Conservation (phyloP, 2,113 vertebrate species). For the Ammodytes dubius region DNA sequence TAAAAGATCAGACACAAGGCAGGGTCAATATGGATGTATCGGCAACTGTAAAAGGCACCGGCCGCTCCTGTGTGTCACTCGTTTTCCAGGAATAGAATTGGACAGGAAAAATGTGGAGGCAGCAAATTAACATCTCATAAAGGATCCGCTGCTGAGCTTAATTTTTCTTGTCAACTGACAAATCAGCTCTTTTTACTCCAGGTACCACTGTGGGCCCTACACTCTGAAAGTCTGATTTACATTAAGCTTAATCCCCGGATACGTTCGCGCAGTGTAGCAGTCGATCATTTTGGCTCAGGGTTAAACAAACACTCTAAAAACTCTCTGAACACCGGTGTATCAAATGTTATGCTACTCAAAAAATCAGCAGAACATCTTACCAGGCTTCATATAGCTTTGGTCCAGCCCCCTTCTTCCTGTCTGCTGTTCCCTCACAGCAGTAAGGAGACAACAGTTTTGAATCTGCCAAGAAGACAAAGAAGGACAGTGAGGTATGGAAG, state of each 20-base stretch:
- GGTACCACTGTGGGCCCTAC: conserved; percentile 1
- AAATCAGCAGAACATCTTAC: conserved; percentile 62
- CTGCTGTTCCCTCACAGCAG: conserved; percentile 54
- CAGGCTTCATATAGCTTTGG: conserved; percentile 57
- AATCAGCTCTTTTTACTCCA: conserved; percentile 18
- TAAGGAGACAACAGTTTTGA: conserved; percentile 34
- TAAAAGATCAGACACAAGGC: conserved; percentile 59
- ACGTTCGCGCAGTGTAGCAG: conserved; percentile 16
- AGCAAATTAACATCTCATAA: conserved; percentile 45
- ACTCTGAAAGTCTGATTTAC: conserved; percentile 12
- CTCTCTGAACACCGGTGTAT: conserved; percentile 37
- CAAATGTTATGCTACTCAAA: conserved; percentile 47
- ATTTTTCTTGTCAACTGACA: neutral
- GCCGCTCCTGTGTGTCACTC: conserved; percentile 5
- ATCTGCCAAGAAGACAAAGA: conserved; percentile 41
- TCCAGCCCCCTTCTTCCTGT: conserved; percentile 50
- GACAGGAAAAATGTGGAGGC: conserved; percentile 27
- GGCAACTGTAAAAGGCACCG: neutral
- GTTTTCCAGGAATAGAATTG: conserved; percentile 31
- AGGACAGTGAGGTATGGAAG: conserved; percentile 1
- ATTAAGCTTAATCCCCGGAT: conserved; percentile 24
- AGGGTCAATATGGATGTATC: conserved; percentile 42
- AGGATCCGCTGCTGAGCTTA: neutral
- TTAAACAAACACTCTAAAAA: conserved; percentile 36
- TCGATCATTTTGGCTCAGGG: conserved; percentile 48